Conservation (phyloP, 1,140 invertebrate genomes). For the Cecropterus lyciades region DNA sequence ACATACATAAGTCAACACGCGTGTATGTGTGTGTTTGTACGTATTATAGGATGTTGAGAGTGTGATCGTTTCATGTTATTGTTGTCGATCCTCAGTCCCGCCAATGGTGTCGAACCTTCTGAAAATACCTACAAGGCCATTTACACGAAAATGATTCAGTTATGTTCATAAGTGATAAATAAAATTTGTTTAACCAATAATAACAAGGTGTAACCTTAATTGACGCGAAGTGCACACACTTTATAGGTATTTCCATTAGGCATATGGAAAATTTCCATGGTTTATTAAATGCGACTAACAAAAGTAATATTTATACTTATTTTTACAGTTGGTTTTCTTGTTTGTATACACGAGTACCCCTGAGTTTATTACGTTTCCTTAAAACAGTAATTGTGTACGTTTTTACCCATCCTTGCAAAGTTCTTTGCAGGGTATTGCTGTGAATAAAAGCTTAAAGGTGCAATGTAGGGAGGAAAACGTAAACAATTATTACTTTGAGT, state of each 20-base stretch:
- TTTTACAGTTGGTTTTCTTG: too few species aligned
- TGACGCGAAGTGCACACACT: background rate
- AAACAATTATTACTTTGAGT: too few species aligned
- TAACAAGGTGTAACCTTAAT: constrained; percentile 16
- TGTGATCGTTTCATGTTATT: background rate
- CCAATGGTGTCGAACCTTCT: constrained; percentile 60
- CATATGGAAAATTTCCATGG: constrained; percentile 15
- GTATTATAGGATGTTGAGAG: constrained; percentile 28
- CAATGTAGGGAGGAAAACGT: too few species aligned
- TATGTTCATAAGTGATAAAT: constrained; percentile 30
- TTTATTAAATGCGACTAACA: too few species aligned
- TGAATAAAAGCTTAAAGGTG: too few species aligned
- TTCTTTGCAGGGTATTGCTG: too few species aligned
- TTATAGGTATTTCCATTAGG: background rate
- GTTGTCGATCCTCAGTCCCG: background rate
- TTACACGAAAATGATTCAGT: constrained; percentile 31
- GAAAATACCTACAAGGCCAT: constrained; percentile 46
- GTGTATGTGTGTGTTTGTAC: constrained; percentile 34
- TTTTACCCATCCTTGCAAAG: too few species aligned
- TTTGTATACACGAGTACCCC: too few species aligned
- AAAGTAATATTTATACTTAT: too few species aligned
- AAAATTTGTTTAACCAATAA: constrained; percentile 21
- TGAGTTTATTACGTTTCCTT: too few species aligned
- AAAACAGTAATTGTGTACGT: too few species aligned
- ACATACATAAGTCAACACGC: too few species aligned